Conservation (phyloP, 1,140 invertebrate genomes). For the Diorhabda sublineata region DNA sequence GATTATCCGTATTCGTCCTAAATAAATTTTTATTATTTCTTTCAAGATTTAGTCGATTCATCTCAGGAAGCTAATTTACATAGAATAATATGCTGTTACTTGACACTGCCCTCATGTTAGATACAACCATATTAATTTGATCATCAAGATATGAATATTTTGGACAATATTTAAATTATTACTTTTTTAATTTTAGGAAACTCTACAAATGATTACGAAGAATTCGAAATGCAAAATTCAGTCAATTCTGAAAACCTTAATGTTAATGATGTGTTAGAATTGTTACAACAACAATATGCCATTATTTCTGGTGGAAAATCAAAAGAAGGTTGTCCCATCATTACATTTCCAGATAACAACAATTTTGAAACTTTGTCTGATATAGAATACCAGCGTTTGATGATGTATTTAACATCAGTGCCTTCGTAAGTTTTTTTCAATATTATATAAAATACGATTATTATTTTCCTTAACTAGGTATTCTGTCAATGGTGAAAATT, state of each 20-base stretch:
- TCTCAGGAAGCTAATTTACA: too few relatives aligned
- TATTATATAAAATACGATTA: too few relatives aligned
- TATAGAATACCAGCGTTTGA: slow-evolving; percentile 83
- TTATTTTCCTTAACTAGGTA: too few relatives aligned
- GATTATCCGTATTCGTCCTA: too few relatives aligned
- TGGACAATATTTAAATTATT: too few relatives aligned
- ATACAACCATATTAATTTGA: too few relatives aligned
- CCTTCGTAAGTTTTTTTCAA: slow-evolving; percentile 69
- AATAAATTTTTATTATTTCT: too few relatives aligned
- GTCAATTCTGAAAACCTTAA: slow-evolving; percentile 51
- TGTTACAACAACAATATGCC: slow-evolving; percentile 81
- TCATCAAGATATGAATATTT: too few relatives aligned
- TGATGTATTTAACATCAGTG: slow-evolving; percentile 91
- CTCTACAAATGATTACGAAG: slow-evolving; percentile 29
- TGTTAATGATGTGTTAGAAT: slow-evolving; percentile 76
- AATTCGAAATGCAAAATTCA: slow-evolving; percentile 40
- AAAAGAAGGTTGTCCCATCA: slow-evolving; percentile 82
- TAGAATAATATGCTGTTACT: too few relatives aligned
- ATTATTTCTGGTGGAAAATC: slow-evolving; percentile 89
- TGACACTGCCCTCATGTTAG: too few relatives aligned
- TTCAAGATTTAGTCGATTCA: too few relatives aligned
- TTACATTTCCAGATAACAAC: slow-evolving; percentile 89
- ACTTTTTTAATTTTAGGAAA: slow-evolving; percentile 25
- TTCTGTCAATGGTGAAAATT: too few relatives aligned
- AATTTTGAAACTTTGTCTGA: slow-evolving; percentile 80